A percentile compares a stretch with the other conserved stretches of the same genome.
Conservation (phyloP, 1,140 invertebrate genomes). For the Teleogryllus occipitalis region DNA sequence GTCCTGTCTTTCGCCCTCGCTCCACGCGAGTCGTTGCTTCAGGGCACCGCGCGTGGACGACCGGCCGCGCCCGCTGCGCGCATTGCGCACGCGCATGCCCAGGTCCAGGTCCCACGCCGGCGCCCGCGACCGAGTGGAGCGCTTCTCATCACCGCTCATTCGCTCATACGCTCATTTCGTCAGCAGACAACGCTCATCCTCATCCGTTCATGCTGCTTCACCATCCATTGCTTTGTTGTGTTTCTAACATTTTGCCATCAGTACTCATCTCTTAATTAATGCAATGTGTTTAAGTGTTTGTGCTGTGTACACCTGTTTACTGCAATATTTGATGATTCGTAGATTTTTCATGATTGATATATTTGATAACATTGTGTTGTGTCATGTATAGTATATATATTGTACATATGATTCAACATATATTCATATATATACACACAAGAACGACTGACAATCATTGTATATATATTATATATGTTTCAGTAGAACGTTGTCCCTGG, state of each 20-base stretch:
- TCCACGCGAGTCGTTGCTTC: neutral
- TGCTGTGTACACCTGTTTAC: neutral
- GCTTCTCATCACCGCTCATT: neutral
- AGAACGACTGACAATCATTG: neutral
- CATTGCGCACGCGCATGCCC: neutral
- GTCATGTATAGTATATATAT: neutral
- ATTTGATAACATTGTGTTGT: neutral
- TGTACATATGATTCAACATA: slow-evolving; percentile 16
- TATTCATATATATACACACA: slow-evolving; percentile 8
- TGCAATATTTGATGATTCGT: slow-evolving; percentile 1
- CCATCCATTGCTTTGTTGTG: neutral
- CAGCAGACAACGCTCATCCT: too few relatives aligned
- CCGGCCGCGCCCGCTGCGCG: too few relatives aligned
- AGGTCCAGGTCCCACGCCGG: neutral
- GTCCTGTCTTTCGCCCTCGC: neutral
- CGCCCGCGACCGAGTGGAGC: neutral
- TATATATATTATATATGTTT: slow-evolving; percentile 13
- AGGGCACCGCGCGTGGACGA: neutral
- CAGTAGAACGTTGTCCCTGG: slow-evolving; percentile 8
- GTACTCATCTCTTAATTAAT: neutral
- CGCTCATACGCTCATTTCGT: neutral
- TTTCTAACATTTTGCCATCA: neutral
- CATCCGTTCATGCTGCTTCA: neutral
- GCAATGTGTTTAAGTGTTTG: slow-evolving; percentile 2
- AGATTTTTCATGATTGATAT: neutral